Base-by-base conservation (phyloP, 2,797 vertebrate genomes). In the Heteromormyrus szaboi region DNA sequence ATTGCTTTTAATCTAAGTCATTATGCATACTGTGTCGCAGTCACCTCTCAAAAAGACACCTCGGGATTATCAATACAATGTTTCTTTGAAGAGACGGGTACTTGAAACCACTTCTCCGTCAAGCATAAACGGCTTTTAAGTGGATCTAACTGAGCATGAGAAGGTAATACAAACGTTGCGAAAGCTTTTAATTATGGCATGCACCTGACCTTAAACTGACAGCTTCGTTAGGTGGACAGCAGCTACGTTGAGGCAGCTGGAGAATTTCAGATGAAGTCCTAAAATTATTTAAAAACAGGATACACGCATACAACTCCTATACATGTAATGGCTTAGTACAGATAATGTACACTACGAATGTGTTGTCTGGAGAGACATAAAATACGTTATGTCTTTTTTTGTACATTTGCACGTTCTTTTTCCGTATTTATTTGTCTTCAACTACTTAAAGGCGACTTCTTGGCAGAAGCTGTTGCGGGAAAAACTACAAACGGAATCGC, bases 1-100 rank as follows among this genome's bases (percentile, higher is more conserved):
- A 85, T 54, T 85, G 12, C 9, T 85, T 85, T 85, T 85, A 85
- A 85, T 85, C 84, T 14, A 17, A 85, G 48, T 85, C 48, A 85
- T 85, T 85, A 85, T 85, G 50, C 84, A 86, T n/a, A 59, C 19
- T 59, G 53, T 33, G 85, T 56, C 12, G 53, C 29, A 85, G 22
- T 59, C 29, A 41, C 33, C 2, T 51, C 81, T 85, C 44, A 29
- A 51, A 86, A 86, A 44, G 53, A 86, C 85, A 86, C 51, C 12
- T 33, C 51, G 2, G 51, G 33, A 86, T 86, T 56, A 41, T 54
- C 22, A 53, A 86, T 33, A 6, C 50, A 12, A 19, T 86, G 17
- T 22, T 86, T 59, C 85, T 37, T 86, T 86, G 53, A 59, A 59
- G 85, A 86, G 33, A 33, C 50, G 19, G 51, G 11, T 59, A 56